Percentiles rank a stretch among this genome's conserved stretches.
These are phyloP conservation scores for Magallana ariakensis DNA, from an alignment of 1,140 invertebrate genomes.

Conservation along the genomic window DNA sequence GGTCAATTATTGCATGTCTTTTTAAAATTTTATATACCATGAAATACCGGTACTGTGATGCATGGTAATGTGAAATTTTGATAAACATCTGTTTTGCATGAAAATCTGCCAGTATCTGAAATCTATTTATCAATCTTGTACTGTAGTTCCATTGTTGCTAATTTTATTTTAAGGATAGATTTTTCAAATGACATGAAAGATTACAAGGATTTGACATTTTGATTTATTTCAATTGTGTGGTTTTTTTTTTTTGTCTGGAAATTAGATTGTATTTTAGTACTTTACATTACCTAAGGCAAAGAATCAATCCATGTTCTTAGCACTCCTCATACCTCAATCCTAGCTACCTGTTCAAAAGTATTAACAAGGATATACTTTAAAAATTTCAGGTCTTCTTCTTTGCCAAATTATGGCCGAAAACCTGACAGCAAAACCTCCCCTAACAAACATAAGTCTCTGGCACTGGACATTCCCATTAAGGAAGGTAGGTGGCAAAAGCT, in stretches of 20 bases:
- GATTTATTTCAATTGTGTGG: background rate
- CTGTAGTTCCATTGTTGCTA: no score
- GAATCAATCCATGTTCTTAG: background rate
- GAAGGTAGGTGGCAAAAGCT: conserved; percentile 53
- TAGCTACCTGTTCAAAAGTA: background rate
- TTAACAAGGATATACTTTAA: background rate
- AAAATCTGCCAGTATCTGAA: no score
- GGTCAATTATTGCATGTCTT: no score
- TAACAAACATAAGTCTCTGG: conserved; percentile 57
- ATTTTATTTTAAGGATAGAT: background rate
- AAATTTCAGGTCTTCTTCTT: conserved; percentile 70
- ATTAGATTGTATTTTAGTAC: background rate
- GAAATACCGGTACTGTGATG: no score
- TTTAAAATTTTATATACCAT: no score
- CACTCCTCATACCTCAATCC: background rate
- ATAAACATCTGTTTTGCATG: no score
- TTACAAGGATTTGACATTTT: background rate
- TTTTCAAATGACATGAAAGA: background rate
- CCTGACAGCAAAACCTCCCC: conserved; percentile 53
- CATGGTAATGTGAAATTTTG: no score
- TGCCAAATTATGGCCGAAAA: conserved; percentile 74
- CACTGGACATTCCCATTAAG: conserved; percentile 55
- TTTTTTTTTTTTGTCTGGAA: no score
- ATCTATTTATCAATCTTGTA: no score
- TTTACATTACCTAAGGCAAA: background rate